Base-by-base conservation (phyloP, 2,888 invertebrate species). In the Heliothis peltigera region DNA sequence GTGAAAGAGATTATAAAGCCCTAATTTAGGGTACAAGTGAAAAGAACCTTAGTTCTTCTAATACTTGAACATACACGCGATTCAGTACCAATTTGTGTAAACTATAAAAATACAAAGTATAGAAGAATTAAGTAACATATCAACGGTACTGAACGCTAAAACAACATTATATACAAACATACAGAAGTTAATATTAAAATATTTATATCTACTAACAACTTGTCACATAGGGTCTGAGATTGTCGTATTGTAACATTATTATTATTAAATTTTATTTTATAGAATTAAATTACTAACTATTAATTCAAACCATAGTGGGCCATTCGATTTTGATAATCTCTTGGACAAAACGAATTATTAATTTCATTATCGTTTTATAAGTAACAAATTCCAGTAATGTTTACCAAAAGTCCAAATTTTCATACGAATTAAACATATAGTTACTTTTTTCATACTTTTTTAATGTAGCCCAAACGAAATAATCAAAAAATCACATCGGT, bases 1-100 rank as follows among this genome's bases (percentile, higher is more conserved):
- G 89, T 90, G 88, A 91, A 90, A 92, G 89, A 91, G 90, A 92
- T 91, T 90, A 93, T 83, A 92, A 91, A 91, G 91, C 95, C 94
- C 95, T 94, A 95, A 95, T 95, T 95, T 95, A 95, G 94, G 95
- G 94, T 95, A 94, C 95, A 91, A 91, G 91, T 89, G 90, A 90
- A 92, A 94, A 93, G 95, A 93, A 94, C 94, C 87, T 88, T 87
- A 89, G 95, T 93, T 90, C 95, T 94, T 94, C 88, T 92, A 93
- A 94, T 94, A 94, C 92, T 93, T 90, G 89, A 91, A 89, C 83
- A 84, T 87, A 87, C 82, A 80, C 61, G 72, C 79, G 61, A 67
- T 81, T 77, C 85, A 87, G 84, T 87, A 84, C 83, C 82, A 58
- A 70, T 58, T 58, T 53, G 64, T 61, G 54, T 80, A 75, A 82